Base-by-base conservation (phyloP, 92 coral and sea anemone genomes). In the Porites evermanni region DNA sequence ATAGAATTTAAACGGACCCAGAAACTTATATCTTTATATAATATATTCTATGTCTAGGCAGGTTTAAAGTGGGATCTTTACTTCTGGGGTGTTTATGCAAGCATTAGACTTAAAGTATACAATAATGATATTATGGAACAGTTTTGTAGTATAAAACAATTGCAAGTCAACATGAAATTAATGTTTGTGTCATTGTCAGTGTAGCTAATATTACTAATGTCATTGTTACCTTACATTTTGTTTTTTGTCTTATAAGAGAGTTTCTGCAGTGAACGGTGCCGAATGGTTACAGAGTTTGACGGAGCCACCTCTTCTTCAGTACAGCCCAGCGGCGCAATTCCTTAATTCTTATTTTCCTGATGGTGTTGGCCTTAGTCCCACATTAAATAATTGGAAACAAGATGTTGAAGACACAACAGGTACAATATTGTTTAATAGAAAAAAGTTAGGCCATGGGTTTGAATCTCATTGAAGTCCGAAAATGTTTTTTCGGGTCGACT, bases 311-410 rank as follows among this genome's bases (percentile, higher is more conserved):
- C 83, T 95, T 54, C 77, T 97, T 9, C 96, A 93, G 79, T 81
- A 80, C 88, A 91, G 95, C 29, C 98, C 98, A 1, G 95, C 99
- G 0, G 94, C 97, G 0, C 88, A 88, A 2, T 94, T 89, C 81
- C 92, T 97, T 23, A 61, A 72, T 2, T 88, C 98, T 0, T 97
- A 97, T 79, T 97, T 92, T 89, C 92, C 98, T 75, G 99, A 97
- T 88, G 99, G 99, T 44, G 99, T 97, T 4, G 99, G 99, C 29
- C 83, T 97, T 12, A 93, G 98, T 47, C 97, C 98, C 0, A 85
- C 93, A 23, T 85, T 88, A 0, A 86, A 88, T 56, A 54, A 70
- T 71, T 92, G 87, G 78, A 92, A 83, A 32, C 75, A 64, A 38
- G 81, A 73, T 6, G 72, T 12, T 1, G 73, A 84, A 38, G 85